Conservation (phyloP, 2,797 vertebrate genomes). For the Sarcophilus harrisii region DNA sequence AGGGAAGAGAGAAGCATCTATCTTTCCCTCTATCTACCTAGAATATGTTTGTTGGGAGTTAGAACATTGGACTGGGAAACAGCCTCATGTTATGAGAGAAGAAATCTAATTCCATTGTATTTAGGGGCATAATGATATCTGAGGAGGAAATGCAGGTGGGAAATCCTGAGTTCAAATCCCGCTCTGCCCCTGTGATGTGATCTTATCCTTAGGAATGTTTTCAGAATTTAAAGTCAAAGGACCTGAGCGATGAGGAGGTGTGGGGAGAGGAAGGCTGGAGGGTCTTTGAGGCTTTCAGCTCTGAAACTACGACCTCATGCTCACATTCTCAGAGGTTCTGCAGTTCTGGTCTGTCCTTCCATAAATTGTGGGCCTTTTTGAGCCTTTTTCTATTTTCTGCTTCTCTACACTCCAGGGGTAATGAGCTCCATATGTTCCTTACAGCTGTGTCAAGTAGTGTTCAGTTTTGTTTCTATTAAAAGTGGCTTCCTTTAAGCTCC, state of each 20-base stretch:
- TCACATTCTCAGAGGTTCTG: background rate
- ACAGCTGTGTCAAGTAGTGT: slow-evolving; percentile 11
- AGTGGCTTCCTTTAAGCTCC: background rate
- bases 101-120: background rate
- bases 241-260: slow-evolving; percentile 4
- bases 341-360: background rate
- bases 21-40: background rate
- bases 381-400: background rate
- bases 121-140: background rate
- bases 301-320: background rate
- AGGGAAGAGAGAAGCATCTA: background rate
- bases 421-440: slow-evolving; percentile 6
- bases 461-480: slow-evolving; percentile 8
- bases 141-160: background rate
- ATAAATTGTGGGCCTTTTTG: slow-evolving; percentile 11
- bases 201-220: background rate
- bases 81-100: background rate
- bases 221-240: background rate
- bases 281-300: background rate
- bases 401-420: background rate
- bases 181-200: background rate
- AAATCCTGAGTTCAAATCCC: background rate
- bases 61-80: background rate
- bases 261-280: background rate
- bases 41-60: background rate